These are phyloP conservation scores for Trichogramma evanescens DNA, from an alignment of 2,888 invertebrate genomes.

Conservation along the genomic window DNA sequence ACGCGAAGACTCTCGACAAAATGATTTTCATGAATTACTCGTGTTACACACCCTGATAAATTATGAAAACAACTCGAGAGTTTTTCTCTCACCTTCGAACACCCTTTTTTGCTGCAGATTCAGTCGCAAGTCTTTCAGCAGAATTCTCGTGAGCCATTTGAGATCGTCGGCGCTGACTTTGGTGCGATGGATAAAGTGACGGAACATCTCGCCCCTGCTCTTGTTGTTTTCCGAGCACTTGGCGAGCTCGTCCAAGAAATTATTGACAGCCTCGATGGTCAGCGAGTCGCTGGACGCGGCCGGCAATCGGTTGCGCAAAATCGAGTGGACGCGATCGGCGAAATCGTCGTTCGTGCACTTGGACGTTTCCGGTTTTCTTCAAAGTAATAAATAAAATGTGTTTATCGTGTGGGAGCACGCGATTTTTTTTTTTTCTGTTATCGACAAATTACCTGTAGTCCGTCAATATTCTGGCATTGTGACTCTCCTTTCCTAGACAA, in stretches of 20 bases:
- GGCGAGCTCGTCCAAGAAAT: conserved; percentile 68
- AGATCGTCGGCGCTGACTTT: conserved; percentile 68
- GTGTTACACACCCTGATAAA: not conserved
- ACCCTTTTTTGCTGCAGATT: conserved; percentile 67
- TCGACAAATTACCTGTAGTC: conserved; percentile 46
- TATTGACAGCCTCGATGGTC: conserved; percentile 66
- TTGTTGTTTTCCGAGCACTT: conserved; percentile 58
- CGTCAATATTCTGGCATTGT: conserved; percentile 52
- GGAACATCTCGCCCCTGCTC: conserved; percentile 59
- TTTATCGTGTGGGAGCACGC: too few relatives aligned
- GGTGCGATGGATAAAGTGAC: conserved; percentile 53
- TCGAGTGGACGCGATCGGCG: conserved; percentile 66
- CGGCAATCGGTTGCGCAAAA: not conserved
- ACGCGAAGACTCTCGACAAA: not conserved
- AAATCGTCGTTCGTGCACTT: conserved; percentile 57
- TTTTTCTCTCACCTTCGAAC: conserved; percentile 45
- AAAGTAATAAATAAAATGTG: not conserved
- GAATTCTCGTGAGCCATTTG: conserved; percentile 84
- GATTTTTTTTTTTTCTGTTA: not conserved
- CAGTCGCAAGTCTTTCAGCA: conserved; percentile 77
- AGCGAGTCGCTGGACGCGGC: conserved; percentile 37
- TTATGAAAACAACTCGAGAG: not conserved
- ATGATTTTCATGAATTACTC: not conserved
- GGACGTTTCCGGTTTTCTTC: conserved; percentile 1
- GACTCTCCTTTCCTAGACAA: conserved; percentile 62